Evolutionary conservation across 2,888 invertebrate species (phyloP).

Genomic region (Anoncus sp.): DNA sequence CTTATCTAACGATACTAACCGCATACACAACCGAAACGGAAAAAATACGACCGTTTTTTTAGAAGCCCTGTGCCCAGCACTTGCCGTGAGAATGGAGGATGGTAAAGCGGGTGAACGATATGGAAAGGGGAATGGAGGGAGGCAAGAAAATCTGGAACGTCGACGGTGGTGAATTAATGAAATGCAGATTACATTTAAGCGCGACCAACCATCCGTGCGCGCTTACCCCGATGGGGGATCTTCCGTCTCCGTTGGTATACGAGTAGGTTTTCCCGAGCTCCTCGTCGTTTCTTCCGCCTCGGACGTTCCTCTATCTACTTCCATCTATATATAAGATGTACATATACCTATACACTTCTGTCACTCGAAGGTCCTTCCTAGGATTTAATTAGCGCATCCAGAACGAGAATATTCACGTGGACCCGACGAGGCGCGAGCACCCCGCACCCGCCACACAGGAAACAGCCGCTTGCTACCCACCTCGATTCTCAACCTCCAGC

Average conservation of each 20-base stretch:
- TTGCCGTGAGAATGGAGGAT: slow-evolving; percentile 35
- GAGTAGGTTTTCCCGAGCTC: slow-evolving; percentile 64
- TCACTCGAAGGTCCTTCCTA: slow-evolving; percentile 71
- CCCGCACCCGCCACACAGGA: slow-evolving; percentile 34
- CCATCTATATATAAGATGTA: slow-evolving; percentile 14
- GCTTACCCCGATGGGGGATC: slow-evolving; percentile 65
- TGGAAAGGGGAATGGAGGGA: slow-evolving; percentile 37
- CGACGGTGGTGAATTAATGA: slow-evolving; percentile 77
- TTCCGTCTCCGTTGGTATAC: slow-evolving; percentile 66
- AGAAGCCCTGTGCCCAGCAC: slow-evolving; percentile 3
- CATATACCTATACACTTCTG: slow-evolving; percentile 34
- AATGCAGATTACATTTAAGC: slow-evolving; percentile 79
- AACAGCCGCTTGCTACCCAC: slow-evolving; percentile 47
- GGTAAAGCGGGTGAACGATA: slow-evolving; percentile 38
- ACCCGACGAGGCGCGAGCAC: slow-evolving; percentile 53
- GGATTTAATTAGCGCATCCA: slow-evolving; percentile 80
- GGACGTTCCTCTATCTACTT: slow-evolving; percentile 47
- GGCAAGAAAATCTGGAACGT: slow-evolving; percentile 64
- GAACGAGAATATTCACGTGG: slow-evolving; percentile 73
- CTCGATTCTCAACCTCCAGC: slow-evolving; percentile 53
- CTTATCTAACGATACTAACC: neutral
- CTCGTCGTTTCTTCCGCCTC: slow-evolving; percentile 75
- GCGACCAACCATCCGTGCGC: slow-evolving; percentile 69
- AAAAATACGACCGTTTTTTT: neutral
- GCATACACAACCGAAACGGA: neutral